Evolutionary conservation across 2,888 invertebrate species (phyloP).

Genomic region (Drosophila tanythrix): DNA sequence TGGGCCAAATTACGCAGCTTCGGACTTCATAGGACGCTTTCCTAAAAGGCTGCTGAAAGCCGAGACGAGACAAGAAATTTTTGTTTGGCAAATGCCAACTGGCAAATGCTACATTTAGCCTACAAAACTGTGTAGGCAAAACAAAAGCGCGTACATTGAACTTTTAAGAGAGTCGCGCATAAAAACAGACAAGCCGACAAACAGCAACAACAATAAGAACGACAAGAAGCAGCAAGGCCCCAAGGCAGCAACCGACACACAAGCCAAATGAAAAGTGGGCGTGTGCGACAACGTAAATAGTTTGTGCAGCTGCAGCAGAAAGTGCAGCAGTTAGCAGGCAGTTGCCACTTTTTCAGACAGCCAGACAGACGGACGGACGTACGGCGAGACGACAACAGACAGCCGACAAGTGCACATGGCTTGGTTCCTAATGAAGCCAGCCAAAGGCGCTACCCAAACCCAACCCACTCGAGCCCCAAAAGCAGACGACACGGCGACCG

Average conservation of each 20-base stretch:
- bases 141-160: conserved; percentile 74
- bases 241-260: conserved; percentile 28
- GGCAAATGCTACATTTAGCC: conserved; percentile 69
- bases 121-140: conserved; percentile 55
- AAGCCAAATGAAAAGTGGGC: conserved; percentile 50
- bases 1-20: conserved; percentile 55
- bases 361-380: conserved; percentile 32
- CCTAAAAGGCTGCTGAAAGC: conserved; percentile 55
- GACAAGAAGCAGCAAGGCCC: conserved; percentile 1
- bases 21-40: conserved; percentile 4
- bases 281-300: conserved; percentile 69
- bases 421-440: conserved; percentile 71
- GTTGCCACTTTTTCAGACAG: conserved; percentile 56
- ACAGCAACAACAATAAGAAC: conserved; percentile 3
- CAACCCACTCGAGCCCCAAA: background rate
- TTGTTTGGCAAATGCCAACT: conserved; percentile 39
- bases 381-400: conserved; percentile 37
- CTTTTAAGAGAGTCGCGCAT: conserved; percentile 47
- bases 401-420: conserved; percentile 50
- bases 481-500: conserved; percentile 49
- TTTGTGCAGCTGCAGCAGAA: conserved; percentile 53
- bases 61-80: conserved; percentile 14
- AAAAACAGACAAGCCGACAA: conserved; percentile 29
- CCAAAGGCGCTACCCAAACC: conserved; percentile 49
- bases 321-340: conserved; percentile 42